Evolutionary conservation across 1,140 invertebrate species (phyloP).

Genomic region (Caenorhabditis inopinata): DNA sequence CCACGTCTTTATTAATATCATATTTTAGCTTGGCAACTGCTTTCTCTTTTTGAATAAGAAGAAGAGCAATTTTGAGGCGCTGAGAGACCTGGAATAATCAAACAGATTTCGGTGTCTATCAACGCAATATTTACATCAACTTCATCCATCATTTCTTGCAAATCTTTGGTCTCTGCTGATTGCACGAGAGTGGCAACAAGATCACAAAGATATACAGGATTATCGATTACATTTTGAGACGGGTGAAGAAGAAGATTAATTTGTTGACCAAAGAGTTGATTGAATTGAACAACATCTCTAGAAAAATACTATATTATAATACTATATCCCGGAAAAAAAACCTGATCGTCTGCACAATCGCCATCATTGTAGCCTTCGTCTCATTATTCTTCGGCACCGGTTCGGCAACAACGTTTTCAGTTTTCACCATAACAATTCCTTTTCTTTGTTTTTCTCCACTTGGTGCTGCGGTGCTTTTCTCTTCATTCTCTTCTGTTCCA

Average conservation of each 20-base stretch:
- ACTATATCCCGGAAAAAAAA: too few relatives aligned
- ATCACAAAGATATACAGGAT: constrained; percentile 97
- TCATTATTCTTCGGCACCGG: constrained; percentile 73
- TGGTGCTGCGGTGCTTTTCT: neutral
- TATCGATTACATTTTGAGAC: constrained; percentile 90
- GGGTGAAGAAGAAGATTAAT: constrained; percentile 88
- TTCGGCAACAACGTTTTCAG: constrained; percentile 87
- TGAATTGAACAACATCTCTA: constrained; percentile 58
- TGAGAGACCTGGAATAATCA: constrained; percentile 78
- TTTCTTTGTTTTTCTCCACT: neutral
- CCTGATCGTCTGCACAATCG: constrained; percentile 85
- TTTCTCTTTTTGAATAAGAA: constrained; percentile 92
- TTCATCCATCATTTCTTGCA: constrained; percentile 92
- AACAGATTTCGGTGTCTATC: neutral
- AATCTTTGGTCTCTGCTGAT: constrained; percentile 83
- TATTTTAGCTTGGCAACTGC: constrained; percentile 94
- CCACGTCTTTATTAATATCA: constrained; percentile 83
- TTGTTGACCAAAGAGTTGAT: constrained; percentile 61
- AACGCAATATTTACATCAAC: constrained; percentile 76
- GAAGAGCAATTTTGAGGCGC: constrained; percentile 82
- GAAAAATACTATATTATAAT: constrained; percentile 71
- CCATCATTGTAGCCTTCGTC: constrained; percentile 86
- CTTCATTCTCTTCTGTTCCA: neutral
- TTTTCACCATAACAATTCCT: constrained; percentile 84
- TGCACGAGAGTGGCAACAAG: constrained; percentile 86